A percentile compares a stretch with the other conserved stretches of the same genome.
Evolutionary conservation across 2,888 invertebrate genomes (phyloP).

Genomic region (Allophyes oxyacanthae): DNA sequence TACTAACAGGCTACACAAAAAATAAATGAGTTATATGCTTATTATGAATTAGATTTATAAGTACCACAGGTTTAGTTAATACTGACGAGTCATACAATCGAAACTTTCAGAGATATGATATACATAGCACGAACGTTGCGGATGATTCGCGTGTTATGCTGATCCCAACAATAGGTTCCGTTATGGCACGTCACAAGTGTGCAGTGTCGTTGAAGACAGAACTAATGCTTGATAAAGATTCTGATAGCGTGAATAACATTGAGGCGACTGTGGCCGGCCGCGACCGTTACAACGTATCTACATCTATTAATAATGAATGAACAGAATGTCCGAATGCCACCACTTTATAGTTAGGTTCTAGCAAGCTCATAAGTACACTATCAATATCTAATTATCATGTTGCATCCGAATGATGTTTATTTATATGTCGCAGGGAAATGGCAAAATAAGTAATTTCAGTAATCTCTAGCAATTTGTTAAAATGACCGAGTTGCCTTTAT

Average conservation of each 20-base stretch:
- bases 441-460: constrained; percentile 11
- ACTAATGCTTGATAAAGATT: constrained; percentile 36
- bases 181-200: constrained; percentile 26
- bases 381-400: constrained; percentile 65
- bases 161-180: constrained; percentile 23
- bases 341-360: constrained; percentile 65
- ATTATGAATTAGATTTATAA: constrained; percentile 70
- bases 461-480: not conserved
- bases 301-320: constrained; percentile 56
- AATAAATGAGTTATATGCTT: constrained; percentile 69
- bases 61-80: constrained; percentile 84
- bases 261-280: constrained; percentile 34
- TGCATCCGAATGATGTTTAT: constrained; percentile 59
- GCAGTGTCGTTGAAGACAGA: constrained; percentile 28
- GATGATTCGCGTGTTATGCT: constrained; percentile 28
- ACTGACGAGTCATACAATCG: constrained; percentile 81
- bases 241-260: constrained; percentile 50
- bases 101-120: constrained; percentile 84
- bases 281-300: constrained; percentile 50
- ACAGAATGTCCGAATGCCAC: constrained; percentile 54
- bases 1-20: constrained; percentile 79
- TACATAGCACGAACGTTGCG: constrained; percentile 61
- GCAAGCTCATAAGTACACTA: constrained; percentile 75
- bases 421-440: constrained; percentile 38
- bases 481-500: too few relatives aligned